These are phyloP conservation scores for Ichneumon xanthorius DNA, from an alignment of 2,888 invertebrate species.

Conservation along the genomic window DNA sequence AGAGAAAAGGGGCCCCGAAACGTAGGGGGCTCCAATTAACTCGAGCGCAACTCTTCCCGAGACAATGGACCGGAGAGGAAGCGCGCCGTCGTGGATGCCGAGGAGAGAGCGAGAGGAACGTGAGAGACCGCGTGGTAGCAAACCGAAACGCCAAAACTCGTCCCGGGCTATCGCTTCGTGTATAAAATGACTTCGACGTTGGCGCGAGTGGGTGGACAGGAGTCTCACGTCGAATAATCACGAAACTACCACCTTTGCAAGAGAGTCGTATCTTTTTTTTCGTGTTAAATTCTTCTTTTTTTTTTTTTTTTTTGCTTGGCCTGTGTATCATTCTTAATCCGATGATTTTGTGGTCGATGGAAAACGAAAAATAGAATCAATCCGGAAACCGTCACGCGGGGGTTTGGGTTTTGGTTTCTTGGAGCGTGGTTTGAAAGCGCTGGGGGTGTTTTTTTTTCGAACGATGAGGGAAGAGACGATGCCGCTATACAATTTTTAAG, in stretches of 20 bases:
- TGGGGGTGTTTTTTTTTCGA: neutral
- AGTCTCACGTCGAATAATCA: conserved; percentile 36
- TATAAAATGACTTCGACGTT: conserved; percentile 26
- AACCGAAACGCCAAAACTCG: conserved; percentile 34
- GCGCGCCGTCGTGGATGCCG: conserved; percentile 5
- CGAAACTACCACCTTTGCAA: neutral
- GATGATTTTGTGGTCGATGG: conserved; percentile 10
- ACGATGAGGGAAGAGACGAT: neutral
- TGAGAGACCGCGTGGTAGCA: conserved; percentile 41
- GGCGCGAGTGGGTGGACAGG: conserved; percentile 39
- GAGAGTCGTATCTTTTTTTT: conserved; percentile 4
- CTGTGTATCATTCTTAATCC: conserved; percentile 6
- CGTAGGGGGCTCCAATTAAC: conserved; percentile 61
- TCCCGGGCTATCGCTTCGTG: conserved; percentile 19
- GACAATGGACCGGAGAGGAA: conserved; percentile 56
- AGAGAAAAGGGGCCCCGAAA: conserved; percentile 40
- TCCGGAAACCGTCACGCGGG: neutral
- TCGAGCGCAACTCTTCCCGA: conserved; percentile 49
- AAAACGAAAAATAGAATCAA: neutral
- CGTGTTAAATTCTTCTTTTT: neutral
- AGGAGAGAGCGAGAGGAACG: conserved; percentile 11
- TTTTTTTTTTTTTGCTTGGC: neutral
- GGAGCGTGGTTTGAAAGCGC: neutral
- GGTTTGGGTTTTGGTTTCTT: neutral
- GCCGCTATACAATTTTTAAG: neutral